These are phyloP conservation scores for Pemphredon lugubris DNA, from an alignment of 2,888 invertebrate genomes.

Conservation along the genomic window DNA sequence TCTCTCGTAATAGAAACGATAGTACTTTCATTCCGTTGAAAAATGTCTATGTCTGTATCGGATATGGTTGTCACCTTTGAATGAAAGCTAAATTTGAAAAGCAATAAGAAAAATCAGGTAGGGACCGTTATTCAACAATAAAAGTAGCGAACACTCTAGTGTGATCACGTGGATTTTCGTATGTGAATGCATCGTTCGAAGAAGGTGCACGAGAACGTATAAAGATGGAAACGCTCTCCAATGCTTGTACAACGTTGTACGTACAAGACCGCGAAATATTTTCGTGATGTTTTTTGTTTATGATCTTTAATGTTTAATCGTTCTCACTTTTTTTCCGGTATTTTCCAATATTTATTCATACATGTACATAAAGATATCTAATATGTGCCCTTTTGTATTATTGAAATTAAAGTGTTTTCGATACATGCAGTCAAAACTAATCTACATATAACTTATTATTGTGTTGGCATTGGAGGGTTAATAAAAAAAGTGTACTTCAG, in stretches of 20 bases:
- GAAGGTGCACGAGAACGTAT: slow-evolving; percentile 40
- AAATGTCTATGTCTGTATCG: slow-evolving; percentile 22
- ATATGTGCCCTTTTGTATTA: too few relatives aligned
- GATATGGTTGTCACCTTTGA: slow-evolving; percentile 21
- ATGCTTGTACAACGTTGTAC: slow-evolving; percentile 19
- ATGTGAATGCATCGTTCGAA: slow-evolving; percentile 55
- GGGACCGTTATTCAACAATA: not conserved
- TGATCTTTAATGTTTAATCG: too few relatives aligned
- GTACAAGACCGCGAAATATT: not conserved
- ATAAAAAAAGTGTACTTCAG: slow-evolving; percentile 25
- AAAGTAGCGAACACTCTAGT: slow-evolving; percentile 9
- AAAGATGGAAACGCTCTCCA: slow-evolving; percentile 40
- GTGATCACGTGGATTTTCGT: slow-evolving; percentile 46
- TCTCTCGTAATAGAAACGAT: slow-evolving; percentile 1
- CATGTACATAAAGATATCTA: too few relatives aligned
- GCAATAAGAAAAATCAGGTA: not conserved
- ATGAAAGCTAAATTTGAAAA: not conserved
- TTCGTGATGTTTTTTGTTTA: too few relatives aligned
- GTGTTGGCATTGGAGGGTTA: slow-evolving; percentile 33
- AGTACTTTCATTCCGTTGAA: not conserved
- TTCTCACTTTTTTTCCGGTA: too few relatives aligned
- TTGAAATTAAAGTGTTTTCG: too few relatives aligned
- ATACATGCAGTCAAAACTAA: not conserved
- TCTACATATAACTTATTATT: not conserved
- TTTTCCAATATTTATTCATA: too few relatives aligned